Evolutionary conservation across 2,113 vertebrate genomes (phyloP).

Genomic region (Petaurus breviceps): DNA sequence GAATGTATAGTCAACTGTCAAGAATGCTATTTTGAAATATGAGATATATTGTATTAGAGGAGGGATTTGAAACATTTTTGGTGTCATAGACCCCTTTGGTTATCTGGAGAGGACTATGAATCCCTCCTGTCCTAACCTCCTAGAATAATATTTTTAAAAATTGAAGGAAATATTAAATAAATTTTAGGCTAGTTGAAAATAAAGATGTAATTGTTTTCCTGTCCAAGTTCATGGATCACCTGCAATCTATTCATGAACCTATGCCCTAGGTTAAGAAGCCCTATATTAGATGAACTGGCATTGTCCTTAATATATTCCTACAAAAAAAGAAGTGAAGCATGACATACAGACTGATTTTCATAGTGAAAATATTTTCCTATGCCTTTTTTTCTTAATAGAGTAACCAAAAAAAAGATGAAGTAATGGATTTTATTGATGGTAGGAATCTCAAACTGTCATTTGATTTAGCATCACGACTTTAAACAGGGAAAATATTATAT

Average conservation of each 20-base stretch:
- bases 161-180: not conserved
- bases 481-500: not conserved
- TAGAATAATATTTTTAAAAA: not conserved
- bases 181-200: not conserved
- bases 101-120: not conserved
- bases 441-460: not conserved
- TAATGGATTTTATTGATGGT: not conserved
- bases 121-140: not conserved
- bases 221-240: not conserved
- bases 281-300: not conserved
- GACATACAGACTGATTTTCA: not conserved
- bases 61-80: not conserved
- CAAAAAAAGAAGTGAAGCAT: not conserved
- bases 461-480: not conserved
- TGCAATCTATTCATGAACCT: not conserved
- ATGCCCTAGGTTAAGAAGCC: not conserved
- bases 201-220: not conserved
- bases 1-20: not conserved
- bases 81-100: not conserved
- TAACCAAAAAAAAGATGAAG: not conserved
- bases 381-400: not conserved
- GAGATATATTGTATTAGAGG: not conserved
- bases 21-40: not conserved
- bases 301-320: not conserved
- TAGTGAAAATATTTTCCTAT: not conserved